These are phyloP conservation scores for Phenganax subtilis DNA, from an alignment of 92 coral and sea anemone genomes.

Conservation along the genomic window DNA sequence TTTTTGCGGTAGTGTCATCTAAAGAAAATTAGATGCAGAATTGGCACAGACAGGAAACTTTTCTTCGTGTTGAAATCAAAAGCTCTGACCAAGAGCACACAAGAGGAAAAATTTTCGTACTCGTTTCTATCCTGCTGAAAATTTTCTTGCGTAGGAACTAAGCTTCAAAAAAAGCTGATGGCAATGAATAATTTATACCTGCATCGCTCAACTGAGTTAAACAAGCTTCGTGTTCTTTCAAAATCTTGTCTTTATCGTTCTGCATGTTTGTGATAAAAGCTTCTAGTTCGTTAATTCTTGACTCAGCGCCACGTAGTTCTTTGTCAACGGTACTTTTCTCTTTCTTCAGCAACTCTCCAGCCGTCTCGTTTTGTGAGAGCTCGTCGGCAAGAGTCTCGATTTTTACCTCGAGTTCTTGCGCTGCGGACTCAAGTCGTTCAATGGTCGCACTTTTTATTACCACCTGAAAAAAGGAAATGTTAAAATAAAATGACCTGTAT, in stretches of 20 bases:
- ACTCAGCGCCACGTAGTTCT: slow-evolving; percentile 64
- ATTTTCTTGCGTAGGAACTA: too few relatives aligned
- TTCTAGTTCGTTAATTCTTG: slow-evolving; percentile 68
- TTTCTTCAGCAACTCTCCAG: slow-evolving; percentile 62
- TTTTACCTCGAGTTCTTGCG: slow-evolving; percentile 51
- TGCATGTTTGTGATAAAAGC: slow-evolving; percentile 44
- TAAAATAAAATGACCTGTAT: background rate
- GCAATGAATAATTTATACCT: slow-evolving; percentile 24
- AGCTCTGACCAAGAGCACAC: too few relatives aligned
- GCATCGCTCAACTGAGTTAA: slow-evolving; percentile 58
- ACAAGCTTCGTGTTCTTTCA: slow-evolving; percentile 59
- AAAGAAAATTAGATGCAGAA: too few relatives aligned
- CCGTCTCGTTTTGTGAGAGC: slow-evolving; percentile 65
- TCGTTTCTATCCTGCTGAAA: too few relatives aligned
- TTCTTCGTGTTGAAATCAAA: too few relatives aligned
- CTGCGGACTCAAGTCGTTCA: slow-evolving; percentile 70
- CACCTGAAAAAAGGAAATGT: background rate
- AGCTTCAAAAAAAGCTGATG: too few relatives aligned
- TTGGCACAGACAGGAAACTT: too few relatives aligned
- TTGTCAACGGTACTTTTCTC: slow-evolving; percentile 67
- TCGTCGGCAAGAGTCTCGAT: slow-evolving; percentile 62
- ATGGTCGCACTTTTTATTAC: slow-evolving; percentile 66
- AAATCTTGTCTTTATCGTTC: slow-evolving; percentile 71
- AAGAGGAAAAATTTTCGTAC: too few relatives aligned
- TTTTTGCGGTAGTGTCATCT: too few relatives aligned